Evolutionary conservation across 1,140 invertebrate genomes (phyloP).

Genomic region (Mya arenaria): DNA sequence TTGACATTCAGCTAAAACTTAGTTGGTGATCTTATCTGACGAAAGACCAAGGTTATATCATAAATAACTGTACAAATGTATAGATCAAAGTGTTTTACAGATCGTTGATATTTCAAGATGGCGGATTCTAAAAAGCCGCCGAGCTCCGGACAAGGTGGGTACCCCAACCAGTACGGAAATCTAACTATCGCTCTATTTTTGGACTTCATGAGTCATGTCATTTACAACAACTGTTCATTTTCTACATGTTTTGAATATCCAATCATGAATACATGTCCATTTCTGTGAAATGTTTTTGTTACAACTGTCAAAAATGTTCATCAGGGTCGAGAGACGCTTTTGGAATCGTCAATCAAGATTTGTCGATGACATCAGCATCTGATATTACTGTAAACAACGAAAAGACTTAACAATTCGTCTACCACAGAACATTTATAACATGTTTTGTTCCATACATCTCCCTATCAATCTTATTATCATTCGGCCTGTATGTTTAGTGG

Average conservation of each 20-base stretch:
- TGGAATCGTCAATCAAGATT: neutral
- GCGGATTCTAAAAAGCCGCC: slow-evolving; percentile 73
- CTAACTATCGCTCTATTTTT: slow-evolving; percentile 55
- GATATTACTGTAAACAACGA: too few relatives aligned
- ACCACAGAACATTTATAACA: too few relatives aligned
- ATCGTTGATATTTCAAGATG: slow-evolving; percentile 77
- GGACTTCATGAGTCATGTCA: slow-evolving; percentile 53
- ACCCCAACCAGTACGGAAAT: slow-evolving; percentile 49
- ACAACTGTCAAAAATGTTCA: neutral
- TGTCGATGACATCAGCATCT: neutral
- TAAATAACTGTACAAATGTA: slow-evolving; percentile 63
- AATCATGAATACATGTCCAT: too few relatives aligned
- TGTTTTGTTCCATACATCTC: too few relatives aligned
- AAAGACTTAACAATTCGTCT: too few relatives aligned
- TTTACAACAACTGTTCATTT: too few relatives aligned
- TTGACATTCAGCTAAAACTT: slow-evolving; percentile 64
- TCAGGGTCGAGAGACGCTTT: neutral
- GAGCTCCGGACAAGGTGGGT: slow-evolving; percentile 41
- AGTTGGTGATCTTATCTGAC: slow-evolving; percentile 53
- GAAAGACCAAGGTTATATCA: slow-evolving; percentile 54
- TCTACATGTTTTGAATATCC: too few relatives aligned
- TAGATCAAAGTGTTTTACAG: slow-evolving; percentile 63
- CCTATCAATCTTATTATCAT: too few relatives aligned
- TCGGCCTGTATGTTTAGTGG: too few relatives aligned
- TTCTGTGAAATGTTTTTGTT: too few relatives aligned